Percentiles rank a stretch among this genome's conserved stretches.
These are phyloP conservation scores for Tiliacea citrago DNA, from an alignment of 2,888 invertebrate species.

Conservation along the genomic window DNA sequence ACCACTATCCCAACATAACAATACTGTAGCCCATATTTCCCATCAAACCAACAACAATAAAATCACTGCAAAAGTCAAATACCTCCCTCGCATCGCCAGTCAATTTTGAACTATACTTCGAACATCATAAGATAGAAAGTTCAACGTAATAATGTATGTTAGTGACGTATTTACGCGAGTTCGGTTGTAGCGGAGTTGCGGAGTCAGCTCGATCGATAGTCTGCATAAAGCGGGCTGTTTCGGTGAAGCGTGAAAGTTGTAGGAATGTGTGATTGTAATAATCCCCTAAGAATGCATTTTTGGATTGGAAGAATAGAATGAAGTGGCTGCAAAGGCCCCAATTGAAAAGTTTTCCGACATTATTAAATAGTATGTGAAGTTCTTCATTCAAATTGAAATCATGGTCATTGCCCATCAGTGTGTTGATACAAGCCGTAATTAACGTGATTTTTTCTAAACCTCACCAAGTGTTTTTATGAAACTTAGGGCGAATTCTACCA, in stretches of 20 bases:
- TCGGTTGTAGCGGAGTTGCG: conserved; percentile 9
- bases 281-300: not conserved
- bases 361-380: no score
- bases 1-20: conserved; percentile 13
- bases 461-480: not conserved
- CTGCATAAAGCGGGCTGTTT: conserved; percentile 49
- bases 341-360: not conserved
- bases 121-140: conserved; percentile 14
- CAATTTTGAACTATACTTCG: conserved; percentile 3
- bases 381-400: not conserved
- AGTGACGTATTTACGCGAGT: conserved; percentile 35
- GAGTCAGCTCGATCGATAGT: conserved; percentile 57
- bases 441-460: not conserved
- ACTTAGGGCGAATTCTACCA: not conserved
- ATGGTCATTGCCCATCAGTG: not conserved
- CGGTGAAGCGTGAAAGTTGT: not conserved
- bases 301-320: not conserved
- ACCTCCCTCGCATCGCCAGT: not conserved
- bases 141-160: conserved; percentile 14
- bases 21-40: not conserved
- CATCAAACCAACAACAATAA: conserved; percentile 6
- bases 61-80: conserved; percentile 36
- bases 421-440: no score
- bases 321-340: not conserved
- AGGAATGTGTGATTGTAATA: conserved; percentile 7